phyloP scores from a whole-genome alignment of 2,113 vertebrate species.

The Aphelocoma coerulescens region DNA sequence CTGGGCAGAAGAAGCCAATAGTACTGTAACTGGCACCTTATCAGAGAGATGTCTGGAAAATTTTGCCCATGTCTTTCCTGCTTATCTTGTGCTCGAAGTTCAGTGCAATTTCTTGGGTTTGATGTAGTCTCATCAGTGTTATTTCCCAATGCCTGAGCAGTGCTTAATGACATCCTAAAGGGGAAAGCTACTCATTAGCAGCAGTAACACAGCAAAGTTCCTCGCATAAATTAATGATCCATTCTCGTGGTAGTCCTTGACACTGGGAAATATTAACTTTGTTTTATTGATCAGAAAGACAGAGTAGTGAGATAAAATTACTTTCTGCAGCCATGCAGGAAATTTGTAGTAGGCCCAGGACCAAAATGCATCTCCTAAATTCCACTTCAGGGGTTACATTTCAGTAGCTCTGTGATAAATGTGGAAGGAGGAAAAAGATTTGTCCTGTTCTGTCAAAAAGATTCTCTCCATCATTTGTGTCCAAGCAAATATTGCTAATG shows the following conservation, averaged over 20 bases:
- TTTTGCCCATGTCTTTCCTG: not conserved
- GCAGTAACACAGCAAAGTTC: slow-evolving; percentile 8
- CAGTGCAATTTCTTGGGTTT: not conserved
- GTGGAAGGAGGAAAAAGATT: not conserved
- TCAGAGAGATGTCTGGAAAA: not conserved
- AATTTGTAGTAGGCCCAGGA: not conserved
- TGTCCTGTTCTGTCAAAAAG: not conserved
- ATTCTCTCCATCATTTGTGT: not conserved
- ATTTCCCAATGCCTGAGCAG: not conserved
- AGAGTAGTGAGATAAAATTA: not conserved
- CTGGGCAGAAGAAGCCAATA: not conserved
- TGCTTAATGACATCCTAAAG: slow-evolving; percentile 19
- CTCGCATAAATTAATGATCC: slow-evolving; percentile 7
- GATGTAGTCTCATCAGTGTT: not conserved
- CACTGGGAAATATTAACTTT: slow-evolving; percentile 33
- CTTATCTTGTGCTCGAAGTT: not conserved
- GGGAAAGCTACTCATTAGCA: slow-evolving; percentile 8
- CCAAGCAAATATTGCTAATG: not conserved
- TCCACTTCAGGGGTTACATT: not conserved
- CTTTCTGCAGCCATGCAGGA: not conserved
- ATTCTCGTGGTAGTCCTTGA: not conserved
- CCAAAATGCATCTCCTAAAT: not conserved
- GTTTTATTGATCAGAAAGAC: slow-evolving; percentile 38
- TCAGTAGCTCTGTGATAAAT: not conserved
- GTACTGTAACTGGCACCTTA: not conserved